Evolutionary conservation across 2,113 vertebrate genomes (phyloP), one percentile per base, ranked within the genome.

Genomic region (Gallinago paraguaiae): DNA sequence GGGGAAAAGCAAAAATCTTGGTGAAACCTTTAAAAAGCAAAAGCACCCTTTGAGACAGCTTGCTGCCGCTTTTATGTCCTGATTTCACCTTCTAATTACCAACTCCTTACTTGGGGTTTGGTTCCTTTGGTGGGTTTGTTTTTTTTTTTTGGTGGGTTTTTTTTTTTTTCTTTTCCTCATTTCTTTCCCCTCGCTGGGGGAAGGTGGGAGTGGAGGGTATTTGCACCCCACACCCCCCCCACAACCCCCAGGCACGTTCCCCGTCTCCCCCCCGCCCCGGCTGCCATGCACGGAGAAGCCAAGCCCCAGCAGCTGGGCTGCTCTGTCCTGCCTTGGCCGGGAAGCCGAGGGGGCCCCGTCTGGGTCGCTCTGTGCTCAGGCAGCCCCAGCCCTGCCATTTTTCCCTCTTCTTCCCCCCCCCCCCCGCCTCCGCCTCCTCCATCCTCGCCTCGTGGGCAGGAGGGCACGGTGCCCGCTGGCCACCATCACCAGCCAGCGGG

Each of bases 281-380:
- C 96, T 95, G 90, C 80, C 96, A 96, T 93, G 91, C 94, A 70
- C 78, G 50, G 78, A 94, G 88, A 95, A 94, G 96, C 97, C 57
- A 93, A 96, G 95, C 92, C 96, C 7, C 5, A 83, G 92, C 96
- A 97, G 94, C 96, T 97, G 97, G 97, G 96, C 95, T 95, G 87
- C 95, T 96, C 95, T 80, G 8, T 97, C 92, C 94, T 92, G 81
- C 83, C 96, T 98, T 98, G 98, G 98, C 98, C 1, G 70, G 95
- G 85, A 92, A 95, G 93, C 60, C 2, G 57, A 94, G 97, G 97
- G 97, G 98, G 98, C 96, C 97, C 85, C 28, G 46, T 93, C 60
- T 92, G 97, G 97, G 98, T 86, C 91, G 82, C 86, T 95, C 59
- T n/a, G 91, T 61, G 11, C 64, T 86, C 88, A 68, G 50, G 81